These are phyloP conservation scores for Phylloscopus collybita DNA, from an alignment of 2,797 vertebrate species.

Conservation along the genomic window DNA sequence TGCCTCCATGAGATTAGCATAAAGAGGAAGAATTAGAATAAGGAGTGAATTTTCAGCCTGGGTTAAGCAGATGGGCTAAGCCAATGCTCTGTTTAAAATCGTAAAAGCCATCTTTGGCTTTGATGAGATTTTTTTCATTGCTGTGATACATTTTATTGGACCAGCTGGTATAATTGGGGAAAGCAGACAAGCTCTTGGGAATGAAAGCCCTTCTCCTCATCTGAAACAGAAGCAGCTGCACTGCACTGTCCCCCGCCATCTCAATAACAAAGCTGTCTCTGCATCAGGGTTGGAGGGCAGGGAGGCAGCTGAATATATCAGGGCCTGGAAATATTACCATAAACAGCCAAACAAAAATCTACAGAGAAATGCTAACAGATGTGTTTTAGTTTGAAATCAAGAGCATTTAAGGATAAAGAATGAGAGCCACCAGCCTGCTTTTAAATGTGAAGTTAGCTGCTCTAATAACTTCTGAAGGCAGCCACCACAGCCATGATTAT, in stretches of 20 bases:
- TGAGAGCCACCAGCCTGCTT: not conserved
- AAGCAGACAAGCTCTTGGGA: not conserved
- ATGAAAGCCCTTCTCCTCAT: not conserved
- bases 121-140: not conserved
- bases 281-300: not conserved
- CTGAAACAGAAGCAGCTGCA: not conserved
- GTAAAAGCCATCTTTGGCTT: not conserved
- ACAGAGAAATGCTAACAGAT: not conserved
- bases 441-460: not conserved
- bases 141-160: slow-evolving; percentile 23
- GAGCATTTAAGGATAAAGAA: not conserved
- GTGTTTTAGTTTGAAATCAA: not conserved
- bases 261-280: slow-evolving; percentile 5
- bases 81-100: not conserved
- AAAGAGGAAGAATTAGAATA: not conserved
- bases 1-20: not conserved
- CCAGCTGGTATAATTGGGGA: not conserved
- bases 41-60: not conserved
- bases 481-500: not conserved
- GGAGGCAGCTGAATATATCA: not conserved
- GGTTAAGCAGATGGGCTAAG: slow-evolving; percentile 27
- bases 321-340: not conserved
- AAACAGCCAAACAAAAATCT: not conserved
- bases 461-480: not conserved
- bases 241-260: not conserved